Conservation (phyloP, 2,888 invertebrate genomes). For the Macrosiphum euphorbiae region DNA sequence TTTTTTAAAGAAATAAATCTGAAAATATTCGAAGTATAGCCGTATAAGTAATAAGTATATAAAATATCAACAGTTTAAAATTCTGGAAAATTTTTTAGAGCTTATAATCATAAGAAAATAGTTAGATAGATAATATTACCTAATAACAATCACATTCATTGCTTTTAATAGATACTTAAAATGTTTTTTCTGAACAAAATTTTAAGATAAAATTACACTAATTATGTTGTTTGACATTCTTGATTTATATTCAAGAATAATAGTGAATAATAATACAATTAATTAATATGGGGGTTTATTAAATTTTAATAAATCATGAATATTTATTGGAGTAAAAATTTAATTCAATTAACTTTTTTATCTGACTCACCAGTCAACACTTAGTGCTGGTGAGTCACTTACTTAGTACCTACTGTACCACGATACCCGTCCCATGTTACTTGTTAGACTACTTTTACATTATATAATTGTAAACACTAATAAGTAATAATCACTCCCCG, state of each 20-base stretch:
- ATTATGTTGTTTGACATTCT: neutral
- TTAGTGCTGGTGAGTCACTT: neutral
- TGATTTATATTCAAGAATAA: neutral
- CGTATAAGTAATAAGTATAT: neutral
- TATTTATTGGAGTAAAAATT: neutral
- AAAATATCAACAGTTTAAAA: neutral
- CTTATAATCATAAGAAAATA: neutral
- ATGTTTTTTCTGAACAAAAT: neutral
- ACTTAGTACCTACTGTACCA: too few relatives aligned
- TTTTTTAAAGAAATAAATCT: neutral
- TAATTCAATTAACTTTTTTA: neutral
- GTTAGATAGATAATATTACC: neutral
- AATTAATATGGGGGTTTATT: neutral
- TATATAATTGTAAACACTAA: neutral
- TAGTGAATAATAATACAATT: neutral
- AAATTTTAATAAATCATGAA: neutral
- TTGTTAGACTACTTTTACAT: neutral
- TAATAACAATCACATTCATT: neutral
- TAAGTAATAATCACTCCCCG: neutral
- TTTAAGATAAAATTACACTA: neutral
- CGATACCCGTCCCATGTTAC: neutral
- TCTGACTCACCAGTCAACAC: neutral
- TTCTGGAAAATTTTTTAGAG: neutral
- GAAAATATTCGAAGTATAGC: neutral
- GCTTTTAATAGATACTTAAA: neutral